Conservation (phyloP, 2,113 vertebrate species). For the Okapia johnstoni region DNA sequence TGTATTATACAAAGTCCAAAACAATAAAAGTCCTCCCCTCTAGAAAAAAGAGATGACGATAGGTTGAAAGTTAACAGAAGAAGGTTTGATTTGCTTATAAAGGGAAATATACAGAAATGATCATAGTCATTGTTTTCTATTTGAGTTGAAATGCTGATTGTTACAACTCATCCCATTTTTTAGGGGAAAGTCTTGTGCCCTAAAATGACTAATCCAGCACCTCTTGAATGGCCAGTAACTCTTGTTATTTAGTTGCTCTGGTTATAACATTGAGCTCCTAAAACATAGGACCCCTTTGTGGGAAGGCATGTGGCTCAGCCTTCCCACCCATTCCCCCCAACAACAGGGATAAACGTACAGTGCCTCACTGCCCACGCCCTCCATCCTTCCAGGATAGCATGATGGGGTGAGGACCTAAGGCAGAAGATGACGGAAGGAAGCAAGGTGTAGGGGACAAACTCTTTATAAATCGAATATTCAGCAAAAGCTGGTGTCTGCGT, state of each 20-base stretch:
- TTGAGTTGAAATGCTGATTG: background rate
- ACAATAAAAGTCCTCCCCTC: background rate
- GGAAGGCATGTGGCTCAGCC: background rate
- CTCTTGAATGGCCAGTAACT: background rate
- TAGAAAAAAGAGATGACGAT: background rate
- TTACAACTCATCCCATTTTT: background rate
- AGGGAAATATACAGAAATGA: background rate
- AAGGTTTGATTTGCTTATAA: background rate
- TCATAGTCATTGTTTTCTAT: background rate
- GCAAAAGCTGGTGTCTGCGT: background rate
- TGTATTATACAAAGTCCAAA: background rate
- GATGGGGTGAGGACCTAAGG: background rate
- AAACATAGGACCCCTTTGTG: background rate
- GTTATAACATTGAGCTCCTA: background rate
- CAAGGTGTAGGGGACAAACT: background rate
- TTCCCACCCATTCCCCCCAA: background rate
- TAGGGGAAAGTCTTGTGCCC: background rate
- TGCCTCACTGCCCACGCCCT: background rate
- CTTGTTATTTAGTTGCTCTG: background rate
- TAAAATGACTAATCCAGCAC: background rate
- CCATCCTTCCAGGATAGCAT: background rate
- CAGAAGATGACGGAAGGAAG: background rate
- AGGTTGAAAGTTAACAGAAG: background rate
- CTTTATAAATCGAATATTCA: background rate
- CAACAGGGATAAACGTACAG: background rate